phyloP scores from a whole-genome alignment of 1,140 invertebrate genomes.

The Pissodes strobi region DNA sequence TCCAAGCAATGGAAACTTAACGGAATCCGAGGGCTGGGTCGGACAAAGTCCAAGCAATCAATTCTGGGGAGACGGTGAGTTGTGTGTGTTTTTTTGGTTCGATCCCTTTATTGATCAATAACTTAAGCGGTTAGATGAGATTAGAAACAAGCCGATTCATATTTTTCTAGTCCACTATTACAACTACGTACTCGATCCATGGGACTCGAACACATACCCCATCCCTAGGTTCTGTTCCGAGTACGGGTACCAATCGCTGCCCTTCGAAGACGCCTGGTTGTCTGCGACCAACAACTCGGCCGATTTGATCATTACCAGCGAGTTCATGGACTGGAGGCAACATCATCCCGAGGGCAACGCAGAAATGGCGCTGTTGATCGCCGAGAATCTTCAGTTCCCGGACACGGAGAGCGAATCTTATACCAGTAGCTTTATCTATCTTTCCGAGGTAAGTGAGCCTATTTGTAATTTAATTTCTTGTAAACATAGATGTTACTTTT shows the following conservation, averaged over 20 bases:
- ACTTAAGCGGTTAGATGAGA: background rate
- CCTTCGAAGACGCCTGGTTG: conserved; percentile 67
- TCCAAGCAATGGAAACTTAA: conserved; percentile 74
- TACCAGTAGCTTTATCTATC: conserved; percentile 67
- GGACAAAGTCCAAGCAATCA: conserved; percentile 76
- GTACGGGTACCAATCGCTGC: conserved; percentile 92
- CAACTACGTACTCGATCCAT: conserved; percentile 81
- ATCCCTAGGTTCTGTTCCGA: conserved; percentile 89
- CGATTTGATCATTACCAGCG: conserved; percentile 67
- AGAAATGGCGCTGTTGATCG: conserved; percentile 65
- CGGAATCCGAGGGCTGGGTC: conserved; percentile 73
- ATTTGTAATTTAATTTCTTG: background rate
- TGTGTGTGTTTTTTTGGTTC: background rate
- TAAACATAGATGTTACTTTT: no score
- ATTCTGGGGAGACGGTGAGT: conserved; percentile 84
- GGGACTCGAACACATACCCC: conserved; percentile 78
- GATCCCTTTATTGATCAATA: background rate
- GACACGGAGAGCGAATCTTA: conserved; percentile 57
- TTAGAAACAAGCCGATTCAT: no score
- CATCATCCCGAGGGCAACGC: conserved; percentile 76
- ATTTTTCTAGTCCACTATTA: conserved; percentile 89
- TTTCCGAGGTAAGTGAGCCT: conserved; percentile 70
- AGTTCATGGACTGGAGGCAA: conserved; percentile 76
- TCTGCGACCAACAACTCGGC: conserved; percentile 58
- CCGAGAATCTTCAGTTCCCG: conserved; percentile 64